Percentiles rank a stretch among this genome's conserved stretches.
Evolutionary conservation across 2,888 invertebrate genomes (phyloP).

Genomic region (Dolomedes plantarius): DNA sequence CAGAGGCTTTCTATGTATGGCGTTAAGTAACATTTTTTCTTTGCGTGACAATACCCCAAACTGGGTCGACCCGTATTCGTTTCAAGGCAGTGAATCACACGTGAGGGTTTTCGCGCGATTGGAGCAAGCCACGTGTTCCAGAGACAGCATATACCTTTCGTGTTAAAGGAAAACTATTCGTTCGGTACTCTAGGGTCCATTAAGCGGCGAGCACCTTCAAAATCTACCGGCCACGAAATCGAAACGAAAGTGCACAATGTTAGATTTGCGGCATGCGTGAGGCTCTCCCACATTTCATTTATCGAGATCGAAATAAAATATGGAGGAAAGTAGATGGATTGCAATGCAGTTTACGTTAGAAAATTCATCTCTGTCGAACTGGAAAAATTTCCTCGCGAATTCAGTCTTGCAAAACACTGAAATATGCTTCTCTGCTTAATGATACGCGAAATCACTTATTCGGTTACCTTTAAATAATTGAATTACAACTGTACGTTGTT

Average conservation of each 20-base stretch:
- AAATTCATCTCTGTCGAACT: neutral
- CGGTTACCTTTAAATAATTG: too few species aligned
- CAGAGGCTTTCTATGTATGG: neutral
- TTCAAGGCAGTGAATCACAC: neutral
- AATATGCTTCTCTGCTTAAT: too few species aligned
- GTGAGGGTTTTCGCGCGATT: neutral
- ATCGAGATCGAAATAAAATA: constrained; percentile 12
- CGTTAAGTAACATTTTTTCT: neutral
- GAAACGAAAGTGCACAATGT: neutral
- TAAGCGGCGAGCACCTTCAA: neutral
- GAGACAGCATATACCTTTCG: neutral
- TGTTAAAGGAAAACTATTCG: neutral
- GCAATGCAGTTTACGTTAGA: neutral
- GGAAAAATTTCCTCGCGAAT: neutral
- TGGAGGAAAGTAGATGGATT: neutral
- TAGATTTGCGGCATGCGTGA: neutral
- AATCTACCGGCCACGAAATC: neutral
- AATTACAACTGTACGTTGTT: too few species aligned
- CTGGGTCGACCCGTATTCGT: neutral
- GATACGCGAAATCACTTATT: too few species aligned
- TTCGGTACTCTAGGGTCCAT: neutral
- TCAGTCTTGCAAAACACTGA: too few species aligned
- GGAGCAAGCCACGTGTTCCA: neutral
- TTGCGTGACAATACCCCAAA: neutral
- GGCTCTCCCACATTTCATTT: neutral